Evolutionary conservation across 2,113 vertebrate species (phyloP), one percentile per base, ranked within the genome.

Genomic region (Cricetomys ansorgei): DNA sequence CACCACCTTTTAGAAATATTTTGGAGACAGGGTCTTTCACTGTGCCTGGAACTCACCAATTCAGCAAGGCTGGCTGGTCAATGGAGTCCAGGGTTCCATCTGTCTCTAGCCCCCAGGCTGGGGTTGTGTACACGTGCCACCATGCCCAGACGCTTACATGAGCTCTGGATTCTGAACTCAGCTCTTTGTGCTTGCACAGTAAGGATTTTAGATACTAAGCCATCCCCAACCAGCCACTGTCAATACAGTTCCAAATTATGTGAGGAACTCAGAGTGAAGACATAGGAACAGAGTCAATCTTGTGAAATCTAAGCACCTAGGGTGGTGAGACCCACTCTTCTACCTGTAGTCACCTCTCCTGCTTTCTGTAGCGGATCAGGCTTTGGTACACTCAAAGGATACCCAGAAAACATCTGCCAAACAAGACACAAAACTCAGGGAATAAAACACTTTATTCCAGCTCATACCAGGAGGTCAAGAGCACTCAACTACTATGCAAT

Each of bases 401-500:
- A 50, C 17, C 19, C 37, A 79, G 43, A n/a, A 5, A 21, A 73
- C 2, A 62, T 73, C 23, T 88, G 37, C 19, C 69, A 64, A 57
- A 53, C 4, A 45, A 6, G 27, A 67, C 43, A 27, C 31, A 67
- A 69, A 72, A 27, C 29, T 57, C 13, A 3, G 29, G 34, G 11
- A 29, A 45, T 50, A 1, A 69, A 43, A 79, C 31, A 31, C 29
- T 55, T 48, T 27, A 43, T 80, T 43, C 16, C 75, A 91, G 9
- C 34, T 59, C 48, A 0, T 15, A 19, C 10, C 25, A 65, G 48
- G 67, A 86, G 40, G 57, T 83, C 57, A 50, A 11, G 55, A 94
- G 29, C 5, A 34, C 16, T 3, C 15, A 77, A 48, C 3, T 0
- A 1, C 37, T 10, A 1, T 17, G 31, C 37, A 55, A 13, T 43